Evolutionary conservation across 2,797 vertebrate species (phyloP).

Genomic region (Tachyglossus aculeatus): DNA sequence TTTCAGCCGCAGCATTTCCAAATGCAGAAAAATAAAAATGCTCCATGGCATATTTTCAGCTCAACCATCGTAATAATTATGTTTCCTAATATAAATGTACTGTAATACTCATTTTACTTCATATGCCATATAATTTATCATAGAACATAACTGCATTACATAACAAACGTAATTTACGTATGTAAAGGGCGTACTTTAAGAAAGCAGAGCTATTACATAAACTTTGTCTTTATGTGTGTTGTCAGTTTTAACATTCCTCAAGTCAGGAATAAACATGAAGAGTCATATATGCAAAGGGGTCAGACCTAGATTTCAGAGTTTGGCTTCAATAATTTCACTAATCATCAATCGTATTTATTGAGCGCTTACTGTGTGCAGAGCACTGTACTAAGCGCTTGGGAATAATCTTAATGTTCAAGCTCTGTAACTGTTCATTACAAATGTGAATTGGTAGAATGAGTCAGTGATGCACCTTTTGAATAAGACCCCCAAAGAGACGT

Average conservation of each 20-base stretch:
- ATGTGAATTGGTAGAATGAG: constrained; percentile 24
- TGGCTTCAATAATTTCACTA: not conserved
- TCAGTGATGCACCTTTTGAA: constrained; percentile 10
- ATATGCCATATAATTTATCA: not conserved
- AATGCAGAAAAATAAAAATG: constrained; percentile 30
- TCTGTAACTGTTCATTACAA: constrained; percentile 25
- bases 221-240: not conserved
- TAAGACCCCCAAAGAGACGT: constrained; percentile 10
- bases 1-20: not conserved
- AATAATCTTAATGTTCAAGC: constrained; percentile 32
- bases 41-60: not conserved
- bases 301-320: constrained; percentile 7
- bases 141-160: no score
- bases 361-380: no score
- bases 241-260: constrained; percentile 7
- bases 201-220: not conserved
- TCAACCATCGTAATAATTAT: constrained; percentile 12
- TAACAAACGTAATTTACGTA: no score
- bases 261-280: not conserved
- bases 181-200: not conserved
- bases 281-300: constrained; percentile 22
- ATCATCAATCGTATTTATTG: no score
- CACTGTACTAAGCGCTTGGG: no score
- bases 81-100: not conserved
- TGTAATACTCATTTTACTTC: not conserved